These are phyloP conservation scores for Drosophila nr. medialis DNA, from an alignment of 2,888 invertebrate genomes.

Conservation along the genomic window DNA sequence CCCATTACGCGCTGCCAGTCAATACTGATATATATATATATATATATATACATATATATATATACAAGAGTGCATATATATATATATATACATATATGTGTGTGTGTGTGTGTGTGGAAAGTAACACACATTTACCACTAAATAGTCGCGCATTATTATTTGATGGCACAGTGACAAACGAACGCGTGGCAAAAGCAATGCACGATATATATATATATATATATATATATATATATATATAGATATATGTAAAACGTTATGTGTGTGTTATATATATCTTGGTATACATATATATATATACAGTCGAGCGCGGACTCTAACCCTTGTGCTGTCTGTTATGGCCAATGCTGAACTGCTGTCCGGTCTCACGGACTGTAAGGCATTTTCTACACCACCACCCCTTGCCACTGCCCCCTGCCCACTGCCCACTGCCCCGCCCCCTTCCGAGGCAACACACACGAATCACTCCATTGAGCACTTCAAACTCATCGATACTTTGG, in stretches of 20 bases:
- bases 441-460: background rate
- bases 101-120: slow-evolving; percentile 21
- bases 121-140: slow-evolving; percentile 78
- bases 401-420: background rate
- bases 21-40: background rate
- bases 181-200: slow-evolving; percentile 33
- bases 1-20: slow-evolving; percentile 19
- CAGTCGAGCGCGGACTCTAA: slow-evolving; percentile 27
- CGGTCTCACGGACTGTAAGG: slow-evolving; percentile 65
- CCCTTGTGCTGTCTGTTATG: slow-evolving; percentile 60
- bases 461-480: slow-evolving; percentile 57
- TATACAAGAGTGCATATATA: background rate
- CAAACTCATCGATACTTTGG: slow-evolving; percentile 79
- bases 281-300: slow-evolving; percentile 9
- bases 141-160: slow-evolving; percentile 77
- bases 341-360: slow-evolving; percentile 68
- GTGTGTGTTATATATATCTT: slow-evolving; percentile 6
- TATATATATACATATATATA: background rate
- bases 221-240: slow-evolving; percentile 7
- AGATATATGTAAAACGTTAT: slow-evolving; percentile 13
- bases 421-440: background rate
- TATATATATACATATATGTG: accelerated
- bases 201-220: slow-evolving; percentile 12
- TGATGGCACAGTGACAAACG: slow-evolving; percentile 75
- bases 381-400: background rate